A percentile compares a stretch with the other conserved stretches of the same genome.
Conservation (phyloP, 2,888 invertebrate genomes). For the Limnephilus auricula region DNA sequence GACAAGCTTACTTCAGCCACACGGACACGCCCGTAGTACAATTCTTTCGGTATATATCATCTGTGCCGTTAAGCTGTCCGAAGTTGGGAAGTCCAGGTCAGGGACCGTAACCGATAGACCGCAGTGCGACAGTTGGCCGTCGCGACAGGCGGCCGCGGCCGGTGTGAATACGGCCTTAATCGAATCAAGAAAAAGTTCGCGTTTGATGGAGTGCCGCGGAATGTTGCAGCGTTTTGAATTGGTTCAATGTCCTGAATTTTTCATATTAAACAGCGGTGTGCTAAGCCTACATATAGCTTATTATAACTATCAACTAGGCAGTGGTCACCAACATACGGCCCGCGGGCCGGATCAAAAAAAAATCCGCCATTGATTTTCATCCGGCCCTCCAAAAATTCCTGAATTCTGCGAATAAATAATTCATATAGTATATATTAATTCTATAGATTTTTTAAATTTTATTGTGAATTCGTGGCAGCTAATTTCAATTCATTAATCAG, state of each 20-base stretch:
- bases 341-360: too few species aligned
- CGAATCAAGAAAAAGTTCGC: background rate
- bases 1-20: background rate
- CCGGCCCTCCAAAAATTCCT: too few species aligned
- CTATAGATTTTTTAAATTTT: too few species aligned
- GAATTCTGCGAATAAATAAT: too few species aligned
- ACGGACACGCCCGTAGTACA: background rate
- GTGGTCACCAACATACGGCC: too few species aligned
- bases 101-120: background rate
- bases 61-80: background rate
- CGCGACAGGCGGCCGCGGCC: background rate
- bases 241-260: background rate
- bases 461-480: too few species aligned
- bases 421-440: too few species aligned
- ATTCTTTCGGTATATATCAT: background rate
- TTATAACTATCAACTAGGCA: too few species aligned
- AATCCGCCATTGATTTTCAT: too few species aligned
- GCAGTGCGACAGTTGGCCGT: constrained; percentile 2
- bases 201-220: background rate
- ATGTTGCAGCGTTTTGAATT: background rate
- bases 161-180: background rate
- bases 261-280: background rate
- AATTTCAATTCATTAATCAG: too few species aligned
- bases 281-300: too few species aligned
- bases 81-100: background rate